Conservation (phyloP, 2,797 vertebrate genomes). For the Artibeus lituratus region DNA sequence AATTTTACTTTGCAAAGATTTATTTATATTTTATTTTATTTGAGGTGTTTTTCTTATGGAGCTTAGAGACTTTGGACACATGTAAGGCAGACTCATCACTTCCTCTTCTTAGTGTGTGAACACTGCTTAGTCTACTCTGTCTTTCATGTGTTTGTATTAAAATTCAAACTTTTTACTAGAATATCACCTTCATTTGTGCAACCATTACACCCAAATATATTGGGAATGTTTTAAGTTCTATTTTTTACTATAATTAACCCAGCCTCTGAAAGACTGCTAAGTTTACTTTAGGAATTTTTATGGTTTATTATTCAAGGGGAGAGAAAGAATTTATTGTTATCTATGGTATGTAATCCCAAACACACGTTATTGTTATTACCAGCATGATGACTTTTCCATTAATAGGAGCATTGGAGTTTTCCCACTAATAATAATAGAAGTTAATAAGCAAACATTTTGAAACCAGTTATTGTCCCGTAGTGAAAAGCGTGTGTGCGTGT, state of each 20-base stretch:
- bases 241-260: neutral
- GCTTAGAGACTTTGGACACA: neutral
- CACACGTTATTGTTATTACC: constrained; percentile 11
- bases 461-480: neutral
- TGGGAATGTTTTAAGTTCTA: neutral
- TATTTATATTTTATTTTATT: neutral
- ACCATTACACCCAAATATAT: neutral
- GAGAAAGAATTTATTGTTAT: neutral
- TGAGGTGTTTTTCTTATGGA: neutral
- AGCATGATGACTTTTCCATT: constrained; percentile 21
- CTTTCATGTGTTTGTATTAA: neutral
- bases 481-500: neutral
- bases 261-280: neutral
- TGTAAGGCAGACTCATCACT: neutral
- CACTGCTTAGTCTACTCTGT: neutral
- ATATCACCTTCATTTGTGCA: neutral
- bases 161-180: neutral
- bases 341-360: neutral
- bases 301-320: constrained; percentile 4
- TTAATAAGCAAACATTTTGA: constrained; percentile 53
- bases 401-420: constrained; percentile 9
- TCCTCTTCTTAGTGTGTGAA: neutral
- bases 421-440: constrained; percentile 22
- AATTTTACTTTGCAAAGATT: neutral
- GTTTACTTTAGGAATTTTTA: neutral